Evolutionary conservation across 2,113 vertebrate species (phyloP), one percentile per base, ranked within the genome.

Genomic region (Tachysurus vachellii): DNA sequence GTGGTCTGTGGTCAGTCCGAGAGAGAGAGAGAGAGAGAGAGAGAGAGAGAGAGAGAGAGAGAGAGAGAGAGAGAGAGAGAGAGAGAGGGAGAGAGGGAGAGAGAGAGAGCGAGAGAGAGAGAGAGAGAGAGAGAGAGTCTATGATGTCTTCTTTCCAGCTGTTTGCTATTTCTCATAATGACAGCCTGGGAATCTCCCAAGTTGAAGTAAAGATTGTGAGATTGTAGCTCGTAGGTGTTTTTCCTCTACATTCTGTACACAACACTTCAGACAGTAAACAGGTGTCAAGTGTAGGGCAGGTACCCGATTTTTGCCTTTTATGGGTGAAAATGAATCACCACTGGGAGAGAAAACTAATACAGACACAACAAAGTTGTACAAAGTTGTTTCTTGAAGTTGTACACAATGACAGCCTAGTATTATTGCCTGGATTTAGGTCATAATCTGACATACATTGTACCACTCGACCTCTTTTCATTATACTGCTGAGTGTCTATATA

Each of bases 101-200:
- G 36, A 53, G 75, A 28, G 75, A 42, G 79, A 59, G 79, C 11
- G 42, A 44, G 70, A 23, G 36, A 73, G 70, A 47, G 73, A n/a
- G 80, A 62, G 80, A 53, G 86, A 13, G 16, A 68, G 54, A 61
- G 59, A 88, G 81, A 73, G 44, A 21, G 85, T 85, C 83, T 75
- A 59, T 88, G 88, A 90, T 89, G 80, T 85, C 26, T 17, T 89
- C 82, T 85, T 68, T 83, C 92, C 94, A 94, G 93, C 93, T 95
- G 94, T 92, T 93, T 85, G 88, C 93, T 80, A 92, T 93, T 91
- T 89, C 89, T 95, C 93, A 94, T 92, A 85, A 88, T 93, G 93
- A 93, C 82, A 36, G 88, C 87, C 87, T 83, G 83, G 87, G 84
- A 87, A 91, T 68, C 84, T 82, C 44, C 88, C 89, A 59, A 26